These are phyloP conservation scores for Timema podura DNA, from an alignment of 2,888 invertebrate species.

Conservation along the genomic window DNA sequence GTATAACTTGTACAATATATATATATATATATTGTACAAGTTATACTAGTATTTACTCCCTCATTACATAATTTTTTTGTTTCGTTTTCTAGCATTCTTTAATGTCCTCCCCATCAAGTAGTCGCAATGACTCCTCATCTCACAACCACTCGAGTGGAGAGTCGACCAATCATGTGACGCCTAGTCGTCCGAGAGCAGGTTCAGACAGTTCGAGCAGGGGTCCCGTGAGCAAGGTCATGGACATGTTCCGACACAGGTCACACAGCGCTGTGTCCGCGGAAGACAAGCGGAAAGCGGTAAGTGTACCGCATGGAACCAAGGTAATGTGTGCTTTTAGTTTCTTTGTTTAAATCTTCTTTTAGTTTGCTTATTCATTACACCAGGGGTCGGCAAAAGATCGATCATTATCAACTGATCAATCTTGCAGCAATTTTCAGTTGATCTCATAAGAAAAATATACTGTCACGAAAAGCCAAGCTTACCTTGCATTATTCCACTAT, in stretches of 20 bases:
- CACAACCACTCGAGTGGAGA: constrained; percentile 42
- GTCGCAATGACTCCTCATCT: constrained; percentile 39
- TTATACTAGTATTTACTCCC: too few species aligned
- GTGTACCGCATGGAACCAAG: constrained; percentile 37
- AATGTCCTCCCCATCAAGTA: constrained; percentile 46
- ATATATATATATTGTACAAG: not conserved
- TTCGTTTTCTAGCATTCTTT: constrained; percentile 48
- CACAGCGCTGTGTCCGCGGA: constrained; percentile 66
- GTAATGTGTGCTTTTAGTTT: constrained; percentile 1
- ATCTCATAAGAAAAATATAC: too few species aligned
- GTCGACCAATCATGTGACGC: constrained; percentile 28
- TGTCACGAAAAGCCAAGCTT: too few species aligned
- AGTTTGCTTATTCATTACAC: too few species aligned
- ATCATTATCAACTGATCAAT: too few species aligned
- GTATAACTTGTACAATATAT: not conserved
- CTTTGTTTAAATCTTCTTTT: too few species aligned
- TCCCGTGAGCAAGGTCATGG: constrained; percentile 89
- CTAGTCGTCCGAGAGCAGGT: constrained; percentile 35
- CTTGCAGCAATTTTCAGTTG: too few species aligned
- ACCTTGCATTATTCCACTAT: too few species aligned
- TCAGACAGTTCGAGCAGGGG: constrained; percentile 57
- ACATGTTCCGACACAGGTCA: constrained; percentile 77
- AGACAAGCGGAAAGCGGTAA: constrained; percentile 67
- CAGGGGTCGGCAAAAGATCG: too few species aligned
- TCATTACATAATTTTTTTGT: constrained; percentile 22